Base-by-base conservation (phyloP, 2,888 invertebrate species). In the Drosophila subsilvestris region DNA sequence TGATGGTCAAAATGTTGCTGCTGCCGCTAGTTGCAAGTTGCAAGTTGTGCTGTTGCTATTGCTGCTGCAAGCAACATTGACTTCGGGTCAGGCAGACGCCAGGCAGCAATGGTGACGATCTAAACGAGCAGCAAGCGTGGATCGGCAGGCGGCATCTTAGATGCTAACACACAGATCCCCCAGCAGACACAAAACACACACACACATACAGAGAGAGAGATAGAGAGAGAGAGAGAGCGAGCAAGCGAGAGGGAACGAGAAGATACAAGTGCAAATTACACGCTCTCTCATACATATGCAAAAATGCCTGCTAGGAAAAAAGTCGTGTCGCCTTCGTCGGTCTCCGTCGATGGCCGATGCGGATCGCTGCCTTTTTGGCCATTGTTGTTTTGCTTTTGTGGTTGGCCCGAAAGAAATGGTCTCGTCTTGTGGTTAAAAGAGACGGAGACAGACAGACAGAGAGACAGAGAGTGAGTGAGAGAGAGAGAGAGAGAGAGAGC, bases 91-190 rank as follows among this genome's bases (percentile, higher is more conserved):
- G 67, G 63, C 56, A 74, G 72, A 74, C 66, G 76, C 62, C 79
- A 63, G 83, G 17, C 17, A 29, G 54, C 78, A 80, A 78, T 79
- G 84, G 78, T 88, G 86, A 86, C 84, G 88, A 86, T 88, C 88
- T 79, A 75, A 79, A 72, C 88, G 71, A 62, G 67, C 84, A 75
- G 70, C 77, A 67, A 77, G 70, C 77, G 72, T 79, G 79, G 75
- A 86, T 86, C 81, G 74, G 59, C 59, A 57, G 62, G 81, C 89
- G 87, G 85, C 85, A 88, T 88, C 85, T 86, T 81, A 88, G 85
- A 86, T 86, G 89, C 89, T 75, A 75, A 84, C 73, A 75, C 58
- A 76, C 70, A 85, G 60, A 72, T 67, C 75, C 61, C 54, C 54
- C 69, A 22, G n/a, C 18, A 25, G 48, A 17, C 50, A 65, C 48